Base-by-base conservation (phyloP, 2,797 vertebrate genomes). In the Gymnopithys bicolor region DNA sequence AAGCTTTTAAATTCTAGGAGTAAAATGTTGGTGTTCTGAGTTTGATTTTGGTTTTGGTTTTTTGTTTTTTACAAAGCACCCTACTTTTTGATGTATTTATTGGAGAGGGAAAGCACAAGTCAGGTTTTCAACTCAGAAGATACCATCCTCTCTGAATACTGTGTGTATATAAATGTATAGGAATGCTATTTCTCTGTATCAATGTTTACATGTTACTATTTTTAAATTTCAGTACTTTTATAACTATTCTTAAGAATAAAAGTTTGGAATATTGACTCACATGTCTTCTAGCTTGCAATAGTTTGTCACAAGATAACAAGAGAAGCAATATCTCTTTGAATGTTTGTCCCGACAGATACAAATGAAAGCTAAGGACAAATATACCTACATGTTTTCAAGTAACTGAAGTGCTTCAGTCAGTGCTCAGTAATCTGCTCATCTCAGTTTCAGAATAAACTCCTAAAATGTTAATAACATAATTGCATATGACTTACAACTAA, bases 201-300 rank as follows among this genome's bases (percentile, higher is more conserved):
- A 98, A 98, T 98, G 99, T 99, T 99, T 99, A 99, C 98, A 99
- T 97, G 97, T 98, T 98, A 97, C 98, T 97, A 98, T 98, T 99
- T 99, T 98, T 99, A 99, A 98, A 98, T 97, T 98, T 98, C 97
- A 97, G 98, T 98, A 99, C 98, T 99, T 99, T 99, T 99, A 98
- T 99, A 99, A 98, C 91, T 97, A 95, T 98, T 98, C 98, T 98
- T 99, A 98, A 98, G 96, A 97, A 97, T 97, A 97, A 97, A 97
- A 97, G 95, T 98, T 98, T 98, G 97, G 95, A 98, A 98, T 98
- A 98, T 97, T 88, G 83, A 97, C 95, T 97, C 90, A 95, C 95
- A 48, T 91, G 95, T 98, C 98, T 98, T 97, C 97, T 97, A 96
- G 96, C 96, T 97, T 97, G 97, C 97, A 98, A 97, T 98, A 98